Evolutionary conservation across 2,888 invertebrate species (phyloP).

Genomic region (Hydropsyche betteni): DNA sequence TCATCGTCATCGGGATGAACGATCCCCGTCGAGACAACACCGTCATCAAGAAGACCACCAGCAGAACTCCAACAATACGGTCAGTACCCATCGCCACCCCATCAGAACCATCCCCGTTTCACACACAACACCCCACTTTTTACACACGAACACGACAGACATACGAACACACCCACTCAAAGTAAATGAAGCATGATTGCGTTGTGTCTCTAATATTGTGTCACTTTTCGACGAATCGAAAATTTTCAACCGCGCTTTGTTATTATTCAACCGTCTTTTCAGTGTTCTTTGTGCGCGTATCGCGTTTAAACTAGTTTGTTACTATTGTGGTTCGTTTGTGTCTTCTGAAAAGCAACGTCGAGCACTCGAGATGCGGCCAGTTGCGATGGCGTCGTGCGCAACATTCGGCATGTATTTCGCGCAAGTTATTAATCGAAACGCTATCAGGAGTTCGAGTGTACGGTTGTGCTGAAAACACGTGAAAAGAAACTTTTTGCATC

Average conservation of each 20-base stretch:
- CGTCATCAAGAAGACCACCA: constrained; percentile 39
- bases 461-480: constrained; percentile 27
- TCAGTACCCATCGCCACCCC: constrained; percentile 28
- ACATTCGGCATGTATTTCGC: background rate
- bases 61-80: constrained; percentile 32
- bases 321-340: background rate
- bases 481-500: constrained; percentile 36
- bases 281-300: background rate
- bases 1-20: constrained; percentile 69
- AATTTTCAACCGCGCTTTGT: background rate
- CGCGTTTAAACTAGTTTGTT: constrained; percentile 20
- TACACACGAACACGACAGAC: constrained; percentile 11
- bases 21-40: constrained; percentile 33
- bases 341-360: background rate
- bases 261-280: too few species aligned
- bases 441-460: constrained; percentile 18
- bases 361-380: background rate
- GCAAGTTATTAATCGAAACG: constrained; percentile 5
- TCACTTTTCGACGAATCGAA: background rate
- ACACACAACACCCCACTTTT: background rate
- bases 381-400: background rate
- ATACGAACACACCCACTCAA: constrained; percentile 11
- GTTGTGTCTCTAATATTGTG: constrained; percentile 28
- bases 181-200: background rate
- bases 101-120: constrained; percentile 1